Evolutionary conservation across 2,888 invertebrate species (phyloP).

Genomic region (Apomyelois bistriatella): DNA sequence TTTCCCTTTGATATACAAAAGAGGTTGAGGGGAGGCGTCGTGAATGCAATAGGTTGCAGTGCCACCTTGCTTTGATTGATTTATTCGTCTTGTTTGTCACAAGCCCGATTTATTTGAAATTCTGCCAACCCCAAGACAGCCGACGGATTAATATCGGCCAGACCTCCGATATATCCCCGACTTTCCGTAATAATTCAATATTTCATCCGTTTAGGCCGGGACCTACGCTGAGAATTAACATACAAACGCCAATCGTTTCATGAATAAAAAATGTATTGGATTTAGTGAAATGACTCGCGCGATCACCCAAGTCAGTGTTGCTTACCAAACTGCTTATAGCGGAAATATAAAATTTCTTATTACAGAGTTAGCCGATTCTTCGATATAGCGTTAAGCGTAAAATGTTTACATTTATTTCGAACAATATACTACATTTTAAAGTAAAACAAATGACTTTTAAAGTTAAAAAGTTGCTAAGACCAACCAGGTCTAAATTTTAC

Average conservation of each 20-base stretch:
- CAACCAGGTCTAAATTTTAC: no score
- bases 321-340: slow-evolving; percentile 55
- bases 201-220: slow-evolving; percentile 72
- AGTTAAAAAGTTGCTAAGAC: no score
- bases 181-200: slow-evolving; percentile 78
- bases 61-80: slow-evolving; percentile 78
- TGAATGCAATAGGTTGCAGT: slow-evolving; percentile 69
- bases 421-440: no score
- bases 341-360: slow-evolving; percentile 63
- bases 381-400: slow-evolving; percentile 42
- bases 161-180: slow-evolving; percentile 73
- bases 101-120: slow-evolving; percentile 78
- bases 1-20: slow-evolving; percentile 54
- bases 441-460: no score
- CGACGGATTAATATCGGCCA: slow-evolving; percentile 77
- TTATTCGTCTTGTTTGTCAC: slow-evolving; percentile 81
- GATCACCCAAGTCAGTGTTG: slow-evolving; percentile 52
- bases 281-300: slow-evolving; percentile 75
- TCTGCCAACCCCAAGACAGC: slow-evolving; percentile 71
- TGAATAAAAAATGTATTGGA: slow-evolving; percentile 81
- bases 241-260: slow-evolving; percentile 80
- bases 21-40: slow-evolving; percentile 44
- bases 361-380: slow-evolving; percentile 37
- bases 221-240: slow-evolving; percentile 76
- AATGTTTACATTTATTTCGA: no score